Base-by-base conservation (phyloP, 2,888 invertebrate species). In the Cacoxenus indagator region DNA sequence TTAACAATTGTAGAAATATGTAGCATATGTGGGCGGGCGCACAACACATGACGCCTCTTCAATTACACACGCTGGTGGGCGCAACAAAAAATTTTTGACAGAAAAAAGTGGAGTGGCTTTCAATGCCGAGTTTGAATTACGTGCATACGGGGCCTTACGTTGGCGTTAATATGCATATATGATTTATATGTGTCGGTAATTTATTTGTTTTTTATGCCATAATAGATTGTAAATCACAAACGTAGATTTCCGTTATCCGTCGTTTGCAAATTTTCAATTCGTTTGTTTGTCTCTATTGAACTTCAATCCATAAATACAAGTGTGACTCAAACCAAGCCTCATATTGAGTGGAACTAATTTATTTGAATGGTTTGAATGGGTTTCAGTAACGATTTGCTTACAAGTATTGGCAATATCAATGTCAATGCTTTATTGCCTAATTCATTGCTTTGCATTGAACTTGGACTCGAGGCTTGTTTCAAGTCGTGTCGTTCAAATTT, bases 321-420 rank as follows among this genome's bases (percentile, higher is more conserved):
- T 37, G 22, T 72, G 75, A 67, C 74, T 68, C 65, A 64, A 67
- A 71, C 68, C 45, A 67, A 29, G 26, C 73, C 70, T 66, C 70
- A 64, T 24, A 70, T 61, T 65, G 74, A 73, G 68, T 67, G 70
- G 68, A 65, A 55, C 22, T 29, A 27, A 61, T 22, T 64, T 11
- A n/a, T n/a, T n/a, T 37, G 37, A 8, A 37, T 37, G 37, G 9
- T 37, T 37, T 37, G 37, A 37, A 37, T 11, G 37, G 37, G 37
- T 37, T 37, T 37, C 14, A 11, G 37, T 14, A 37, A 37, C 8
- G 8, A 37, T 37, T 37, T 14, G 37, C 37, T 37, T 27, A 46
- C 26, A 62, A 6, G 11, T 14, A 78, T 78, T 83, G 81, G 81
- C 82, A 81, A 79, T 83, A 80, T 75, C 80, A 81, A 73, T 83